Percentiles rank a stretch among this genome's conserved stretches.
phyloP scores from a whole-genome alignment of 2,797 vertebrate species.

The Todus mexicanus region DNA sequence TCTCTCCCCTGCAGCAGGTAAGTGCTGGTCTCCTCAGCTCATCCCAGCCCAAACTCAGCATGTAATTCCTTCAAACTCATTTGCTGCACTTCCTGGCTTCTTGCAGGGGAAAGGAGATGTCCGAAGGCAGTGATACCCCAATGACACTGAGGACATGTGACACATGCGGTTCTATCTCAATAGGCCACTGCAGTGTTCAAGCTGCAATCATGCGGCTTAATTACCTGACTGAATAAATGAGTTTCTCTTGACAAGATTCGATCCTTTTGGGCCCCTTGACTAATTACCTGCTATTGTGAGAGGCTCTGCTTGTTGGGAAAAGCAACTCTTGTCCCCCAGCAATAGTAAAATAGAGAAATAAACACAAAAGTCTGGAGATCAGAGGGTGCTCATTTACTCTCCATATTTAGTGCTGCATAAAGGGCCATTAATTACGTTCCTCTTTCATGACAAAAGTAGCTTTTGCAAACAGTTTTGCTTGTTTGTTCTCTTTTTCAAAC shows the following conservation, averaged over 20 bases:
- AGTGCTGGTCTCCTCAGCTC: not conserved
- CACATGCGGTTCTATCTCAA: conserved; percentile 24
- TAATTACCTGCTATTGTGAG: conserved; percentile 69
- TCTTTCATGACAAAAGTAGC: conserved; percentile 20
- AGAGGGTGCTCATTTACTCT: conserved; percentile 15
- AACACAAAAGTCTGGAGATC: conserved; percentile 41
- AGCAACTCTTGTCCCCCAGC: conserved; percentile 37
- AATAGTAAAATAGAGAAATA: conserved; percentile 46
- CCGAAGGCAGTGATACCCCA: conserved; percentile 15
- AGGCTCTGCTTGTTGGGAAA: conserved; percentile 26
- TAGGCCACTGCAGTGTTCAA: not conserved
- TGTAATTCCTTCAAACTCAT: not conserved
- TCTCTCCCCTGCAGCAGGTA: fast-evolving
- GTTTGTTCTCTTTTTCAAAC: not conserved
- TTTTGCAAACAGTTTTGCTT: conserved; percentile 32
- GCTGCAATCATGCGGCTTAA: conserved; percentile 60
- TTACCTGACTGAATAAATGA: conserved; percentile 67
- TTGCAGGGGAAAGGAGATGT: not conserved
- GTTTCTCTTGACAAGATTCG: conserved; percentile 57
- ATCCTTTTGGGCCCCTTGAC: conserved; percentile 62
- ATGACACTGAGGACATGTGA: not conserved
- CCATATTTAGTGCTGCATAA: conserved; percentile 1
- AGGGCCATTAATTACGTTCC: conserved; percentile 20
- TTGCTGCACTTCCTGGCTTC: not conserved
- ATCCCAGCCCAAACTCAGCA: not conserved